A percentile compares a stretch with the other conserved stretches of the same genome.
These are phyloP conservation scores for Zelleria hepariella DNA, from an alignment of 2,888 invertebrate species.

Conservation along the genomic window DNA sequence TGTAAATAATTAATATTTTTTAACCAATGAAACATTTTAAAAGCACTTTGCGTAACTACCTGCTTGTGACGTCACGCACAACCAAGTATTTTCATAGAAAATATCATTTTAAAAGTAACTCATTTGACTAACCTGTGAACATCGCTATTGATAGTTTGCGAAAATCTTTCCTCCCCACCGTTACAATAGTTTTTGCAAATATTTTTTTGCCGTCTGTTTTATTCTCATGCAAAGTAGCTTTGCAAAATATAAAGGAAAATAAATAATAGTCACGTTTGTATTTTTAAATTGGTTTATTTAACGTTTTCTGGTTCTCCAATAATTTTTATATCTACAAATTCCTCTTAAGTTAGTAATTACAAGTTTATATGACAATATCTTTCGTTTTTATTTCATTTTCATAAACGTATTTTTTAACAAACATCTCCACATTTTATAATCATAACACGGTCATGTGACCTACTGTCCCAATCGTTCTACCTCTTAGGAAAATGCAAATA, in stretches of 20 bases:
- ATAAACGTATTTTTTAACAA: constrained; percentile 71
- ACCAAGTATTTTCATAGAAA: too few relatives aligned
- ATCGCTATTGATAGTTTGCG: too few relatives aligned
- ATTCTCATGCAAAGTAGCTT: neutral
- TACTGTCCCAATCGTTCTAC: constrained; percentile 70
- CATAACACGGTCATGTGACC: constrained; percentile 70
- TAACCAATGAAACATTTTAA: too few relatives aligned
- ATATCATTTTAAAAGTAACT: too few relatives aligned
- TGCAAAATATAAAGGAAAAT: neutral
- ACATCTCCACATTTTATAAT: constrained; percentile 68
- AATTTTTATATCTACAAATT: constrained; percentile 37
- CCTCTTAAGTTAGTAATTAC: constrained; percentile 71
- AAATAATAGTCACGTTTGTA: constrained; percentile 53
- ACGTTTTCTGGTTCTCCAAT: constrained; percentile 69
- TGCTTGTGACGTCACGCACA: too few relatives aligned
- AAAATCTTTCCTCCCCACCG: too few relatives aligned
- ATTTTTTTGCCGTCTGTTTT: neutral
- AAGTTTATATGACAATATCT: constrained; percentile 71
- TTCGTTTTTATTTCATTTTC: constrained; percentile 70
- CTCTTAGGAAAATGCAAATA: constrained; percentile 71
- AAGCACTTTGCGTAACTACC: too few relatives aligned
- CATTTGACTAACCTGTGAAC: too few relatives aligned
- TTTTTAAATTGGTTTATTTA: constrained; percentile 70
- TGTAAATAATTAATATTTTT: too few relatives aligned
- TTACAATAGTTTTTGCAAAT: too few relatives aligned